Conservation (phyloP, 1,140 invertebrate genomes). For the Potamilus streckersoni region DNA sequence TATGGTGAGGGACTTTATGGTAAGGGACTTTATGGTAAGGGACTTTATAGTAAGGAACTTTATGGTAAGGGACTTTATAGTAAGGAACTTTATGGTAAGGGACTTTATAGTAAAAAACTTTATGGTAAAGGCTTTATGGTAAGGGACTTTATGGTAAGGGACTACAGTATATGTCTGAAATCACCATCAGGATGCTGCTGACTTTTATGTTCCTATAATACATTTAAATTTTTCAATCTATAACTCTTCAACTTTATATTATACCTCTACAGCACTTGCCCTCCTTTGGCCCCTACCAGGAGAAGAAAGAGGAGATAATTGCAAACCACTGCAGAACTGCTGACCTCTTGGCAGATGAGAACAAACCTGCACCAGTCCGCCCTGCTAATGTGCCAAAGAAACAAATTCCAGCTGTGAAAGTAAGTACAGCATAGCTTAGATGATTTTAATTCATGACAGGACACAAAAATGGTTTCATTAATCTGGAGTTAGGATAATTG, state of each 20-base stretch:
- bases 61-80: too few relatives aligned
- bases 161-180: too few relatives aligned
- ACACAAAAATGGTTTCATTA: constrained; percentile 1
- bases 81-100: too few relatives aligned
- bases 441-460: constrained; percentile 24
- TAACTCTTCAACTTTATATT: not conserved
- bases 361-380: constrained; percentile 47
- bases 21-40: too few relatives aligned
- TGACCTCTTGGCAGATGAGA: constrained; percentile 60
- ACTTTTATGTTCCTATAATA: too few relatives aligned
- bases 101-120: too few relatives aligned
- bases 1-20: too few relatives aligned
- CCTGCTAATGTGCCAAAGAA: constrained; percentile 47
- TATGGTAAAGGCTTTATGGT: too few relatives aligned
- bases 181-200: too few relatives aligned
- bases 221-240: not conserved
- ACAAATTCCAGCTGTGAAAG: constrained; percentile 51
- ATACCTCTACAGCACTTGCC: constrained; percentile 75
- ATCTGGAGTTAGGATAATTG: not conserved
- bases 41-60: too few relatives aligned
- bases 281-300: constrained; percentile 89
- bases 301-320: constrained; percentile 78
- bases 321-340: constrained; percentile 71
- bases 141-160: too few relatives aligned
- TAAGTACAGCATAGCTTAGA: constrained; percentile 3